Conservation (phyloP, 2,888 invertebrate genomes). For the Hydriomena furcata region DNA sequence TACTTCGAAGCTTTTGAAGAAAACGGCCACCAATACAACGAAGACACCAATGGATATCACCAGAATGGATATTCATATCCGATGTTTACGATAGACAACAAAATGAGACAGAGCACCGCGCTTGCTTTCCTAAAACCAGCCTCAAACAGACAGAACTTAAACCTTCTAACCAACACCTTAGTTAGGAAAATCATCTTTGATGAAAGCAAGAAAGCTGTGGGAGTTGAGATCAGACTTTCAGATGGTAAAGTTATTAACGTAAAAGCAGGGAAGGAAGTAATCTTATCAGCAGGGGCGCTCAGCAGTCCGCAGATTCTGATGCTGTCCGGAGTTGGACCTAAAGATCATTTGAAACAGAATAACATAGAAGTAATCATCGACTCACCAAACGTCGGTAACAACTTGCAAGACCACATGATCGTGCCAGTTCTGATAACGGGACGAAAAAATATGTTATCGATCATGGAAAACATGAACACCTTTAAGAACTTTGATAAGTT, state of each 20-base stretch:
- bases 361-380: slow-evolving; percentile 47
- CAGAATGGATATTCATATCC: slow-evolving; percentile 48
- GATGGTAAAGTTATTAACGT: slow-evolving; percentile 38
- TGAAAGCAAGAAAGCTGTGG: slow-evolving; percentile 41
- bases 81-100: slow-evolving; percentile 43
- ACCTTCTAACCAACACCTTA: slow-evolving; percentile 47
- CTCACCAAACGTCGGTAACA: slow-evolving; percentile 53
- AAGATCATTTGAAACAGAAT: slow-evolving; percentile 46
- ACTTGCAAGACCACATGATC: slow-evolving; percentile 57
- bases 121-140: slow-evolving; percentile 46
- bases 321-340: slow-evolving; percentile 62
- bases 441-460: slow-evolving; percentile 31
- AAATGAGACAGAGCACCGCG: slow-evolving; percentile 49
- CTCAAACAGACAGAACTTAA: slow-evolving; percentile 45
- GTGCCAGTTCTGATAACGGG: slow-evolving; percentile 47
- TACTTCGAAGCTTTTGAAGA: slow-evolving; percentile 50
- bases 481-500: slow-evolving; percentile 44
- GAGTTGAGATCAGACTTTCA: slow-evolving; percentile 47
- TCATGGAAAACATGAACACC: slow-evolving; percentile 34
- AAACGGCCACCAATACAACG: slow-evolving; percentile 44
- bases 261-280: slow-evolving; percentile 50
- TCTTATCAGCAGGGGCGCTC: slow-evolving; percentile 58
- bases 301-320: slow-evolving; percentile 61
- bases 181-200: slow-evolving; percentile 51
- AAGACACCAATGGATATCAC: slow-evolving; percentile 48